Base-by-base conservation (phyloP, 92 coral and sea anemone genomes). In the Palythoa grandiflora region DNA sequence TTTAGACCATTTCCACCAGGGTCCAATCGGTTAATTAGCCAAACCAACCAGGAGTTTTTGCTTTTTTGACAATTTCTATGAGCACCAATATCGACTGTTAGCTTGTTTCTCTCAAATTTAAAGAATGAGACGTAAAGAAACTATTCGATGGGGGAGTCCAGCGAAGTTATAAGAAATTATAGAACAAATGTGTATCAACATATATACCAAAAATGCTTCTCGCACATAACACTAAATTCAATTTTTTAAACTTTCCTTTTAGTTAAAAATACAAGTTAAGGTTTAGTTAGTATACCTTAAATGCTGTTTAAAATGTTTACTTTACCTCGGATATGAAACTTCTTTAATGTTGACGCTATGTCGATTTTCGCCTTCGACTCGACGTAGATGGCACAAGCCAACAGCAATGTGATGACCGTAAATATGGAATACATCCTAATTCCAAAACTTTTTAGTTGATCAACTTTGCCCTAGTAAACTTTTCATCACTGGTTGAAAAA, bases 261-360 rank as follows among this genome's bases (percentile, higher is more conserved):
- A 20, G n/a, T 2, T 21, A 37, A 68, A 20, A 81, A 9, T 21
- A 44, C 8, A 20, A 15, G 9, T n/a, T 15, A 21, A 28, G 21
- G 3, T 20, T 52, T 1, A 28, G 65, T 65, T 44, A 60, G 10
- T 44, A 28, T 38, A 39, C 35, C 38, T 38, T 80, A 6, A 17
- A 38, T 47, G 55, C 35, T 59, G 16, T 38, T 17, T 10, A 12
- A 21, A 65, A 19, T 21, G 7, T 20, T 57, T 17, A 7, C 17
- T 47, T 63, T 81, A 81, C 86, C 86, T 81, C 37, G 47, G 60
- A 81, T 81, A 35, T 81, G 68, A 68, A 44, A 81, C 48, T 81
- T 81, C 75, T 68, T 81, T 54, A 81, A 20, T 8, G 86, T 81
- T 44, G 86, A 81, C 39, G 86, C 75, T 44, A 81, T 8, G 47